A percentile compares a stretch with the other conserved stretches of the same genome.
phyloP scores from a whole-genome alignment of 2,888 invertebrate genomes.

The Acleris laterana region DNA sequence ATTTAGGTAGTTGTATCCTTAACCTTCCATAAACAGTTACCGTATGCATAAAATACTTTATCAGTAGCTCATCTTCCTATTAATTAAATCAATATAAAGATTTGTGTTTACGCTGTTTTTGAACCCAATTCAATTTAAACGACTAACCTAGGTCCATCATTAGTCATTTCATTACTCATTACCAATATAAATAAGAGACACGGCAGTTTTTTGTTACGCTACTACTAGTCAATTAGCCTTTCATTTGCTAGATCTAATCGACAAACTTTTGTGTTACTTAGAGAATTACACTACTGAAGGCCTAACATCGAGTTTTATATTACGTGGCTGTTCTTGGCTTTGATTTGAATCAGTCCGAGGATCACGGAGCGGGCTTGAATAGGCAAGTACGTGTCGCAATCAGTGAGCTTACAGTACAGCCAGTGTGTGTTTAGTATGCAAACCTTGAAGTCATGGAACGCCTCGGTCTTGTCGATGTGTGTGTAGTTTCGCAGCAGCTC shows the following conservation, averaged over 20 bases:
- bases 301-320: neutral
- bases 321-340: constrained; percentile 11
- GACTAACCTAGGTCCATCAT: too few species aligned
- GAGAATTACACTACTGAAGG: too few species aligned
- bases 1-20: neutral
- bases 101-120: too few species aligned
- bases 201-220: too few species aligned
- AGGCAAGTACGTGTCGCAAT: constrained; percentile 37
- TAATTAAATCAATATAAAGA: too few species aligned
- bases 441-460: constrained; percentile 90
- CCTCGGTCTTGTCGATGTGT: constrained; percentile 86
- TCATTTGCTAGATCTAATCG: too few species aligned
- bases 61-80: neutral
- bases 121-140: too few species aligned
- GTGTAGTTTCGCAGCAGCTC: constrained; percentile 89
- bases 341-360: constrained; percentile 15
- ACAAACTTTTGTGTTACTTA: too few species aligned
- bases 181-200: too few species aligned
- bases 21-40: constrained; percentile 1
- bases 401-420: constrained; percentile 33
- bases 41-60: neutral
- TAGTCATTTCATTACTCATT: too few species aligned
- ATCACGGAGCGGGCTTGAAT: constrained; percentile 22
- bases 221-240: too few species aligned
- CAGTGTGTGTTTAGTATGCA: constrained; percentile 43